Percentiles rank a stretch among this genome's conserved stretches.
These are phyloP conservation scores for Volucella inanis DNA, from an alignment of 2,888 invertebrate species.

Conservation along the genomic window DNA sequence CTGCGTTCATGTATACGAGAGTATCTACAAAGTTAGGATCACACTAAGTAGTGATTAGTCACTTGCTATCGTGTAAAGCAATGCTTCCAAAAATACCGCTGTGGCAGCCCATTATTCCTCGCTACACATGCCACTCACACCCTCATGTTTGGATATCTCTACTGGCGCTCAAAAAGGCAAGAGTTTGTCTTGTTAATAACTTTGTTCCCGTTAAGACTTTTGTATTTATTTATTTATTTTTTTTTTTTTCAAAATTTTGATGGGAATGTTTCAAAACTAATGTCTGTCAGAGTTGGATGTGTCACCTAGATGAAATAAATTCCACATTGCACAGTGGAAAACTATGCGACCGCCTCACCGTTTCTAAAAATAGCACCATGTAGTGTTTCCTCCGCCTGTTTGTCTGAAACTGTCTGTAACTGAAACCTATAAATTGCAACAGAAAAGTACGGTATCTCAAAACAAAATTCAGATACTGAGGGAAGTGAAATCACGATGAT, in stretches of 20 bases:
- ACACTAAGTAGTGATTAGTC: slow-evolving; percentile 44
- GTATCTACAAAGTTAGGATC: too few species aligned
- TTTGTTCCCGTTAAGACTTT: slow-evolving; percentile 12
- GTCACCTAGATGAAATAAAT: slow-evolving; percentile 62
- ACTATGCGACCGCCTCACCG: slow-evolving; percentile 4
- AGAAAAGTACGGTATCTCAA: slow-evolving; percentile 28
- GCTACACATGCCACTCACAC: slow-evolving; percentile 25
- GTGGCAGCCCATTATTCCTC: slow-evolving; percentile 38
- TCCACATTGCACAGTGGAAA: slow-evolving; percentile 4
- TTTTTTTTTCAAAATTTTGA: slow-evolving; percentile 9
- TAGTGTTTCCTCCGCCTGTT: background rate
- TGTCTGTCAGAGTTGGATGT: slow-evolving; percentile 56
- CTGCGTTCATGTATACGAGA: too few species aligned
- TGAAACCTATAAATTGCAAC: slow-evolving; percentile 55
- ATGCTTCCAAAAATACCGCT: slow-evolving; percentile 41
- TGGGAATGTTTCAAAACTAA: slow-evolving; percentile 60
- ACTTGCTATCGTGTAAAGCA: slow-evolving; percentile 45
- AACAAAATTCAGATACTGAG: slow-evolving; percentile 30
- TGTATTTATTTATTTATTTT: slow-evolving; percentile 12
- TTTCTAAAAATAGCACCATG: slow-evolving; percentile 49
- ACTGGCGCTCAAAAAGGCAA: slow-evolving; percentile 17
- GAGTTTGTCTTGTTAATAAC: slow-evolving; percentile 58
- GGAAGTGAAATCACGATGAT: slow-evolving; percentile 20
- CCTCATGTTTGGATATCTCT: slow-evolving; percentile 1
- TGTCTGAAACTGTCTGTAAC: slow-evolving; percentile 32